phyloP scores from a whole-genome alignment of 2,113 vertebrate genomes.

The Macroglossus sobrinus region DNA sequence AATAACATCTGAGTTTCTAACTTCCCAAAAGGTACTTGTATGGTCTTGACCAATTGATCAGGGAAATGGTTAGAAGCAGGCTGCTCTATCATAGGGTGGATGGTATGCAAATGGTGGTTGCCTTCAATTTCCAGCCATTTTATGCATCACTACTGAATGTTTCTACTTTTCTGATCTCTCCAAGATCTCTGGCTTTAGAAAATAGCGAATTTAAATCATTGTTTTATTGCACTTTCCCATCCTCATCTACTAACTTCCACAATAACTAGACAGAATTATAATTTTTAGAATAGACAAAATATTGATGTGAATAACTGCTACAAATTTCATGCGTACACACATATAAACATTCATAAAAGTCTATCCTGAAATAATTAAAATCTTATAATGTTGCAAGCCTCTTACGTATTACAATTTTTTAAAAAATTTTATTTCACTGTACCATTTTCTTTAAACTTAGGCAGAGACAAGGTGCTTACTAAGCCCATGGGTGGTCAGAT shows the following conservation, averaged over 20 bases:
- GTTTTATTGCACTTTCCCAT: neutral
- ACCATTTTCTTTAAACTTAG: neutral
- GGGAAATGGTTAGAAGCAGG: neutral
- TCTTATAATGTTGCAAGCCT: neutral
- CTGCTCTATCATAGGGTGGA: neutral
- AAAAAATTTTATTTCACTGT: neutral
- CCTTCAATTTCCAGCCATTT: neutral
- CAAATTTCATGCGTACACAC: neutral
- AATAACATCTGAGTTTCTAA: neutral
- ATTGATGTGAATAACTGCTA: neutral
- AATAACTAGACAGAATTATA: neutral
- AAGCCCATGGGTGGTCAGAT: neutral
- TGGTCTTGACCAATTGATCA: neutral
- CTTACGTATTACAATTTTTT: neutral
- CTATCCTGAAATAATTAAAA: slow-evolving; percentile 18
- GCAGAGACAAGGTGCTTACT: neutral
- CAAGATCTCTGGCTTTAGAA: neutral
- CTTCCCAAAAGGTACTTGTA: neutral
- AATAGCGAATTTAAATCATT: neutral
- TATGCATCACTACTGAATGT: neutral
- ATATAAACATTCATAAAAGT: neutral
- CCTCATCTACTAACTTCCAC: neutral
- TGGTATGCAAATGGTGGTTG: neutral
- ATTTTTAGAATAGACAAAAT: slow-evolving; percentile 26
- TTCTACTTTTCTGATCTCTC: neutral